These are phyloP conservation scores for Callinectes sapidus DNA, from an alignment of 2,888 invertebrate genomes.

Conservation along the genomic window DNA sequence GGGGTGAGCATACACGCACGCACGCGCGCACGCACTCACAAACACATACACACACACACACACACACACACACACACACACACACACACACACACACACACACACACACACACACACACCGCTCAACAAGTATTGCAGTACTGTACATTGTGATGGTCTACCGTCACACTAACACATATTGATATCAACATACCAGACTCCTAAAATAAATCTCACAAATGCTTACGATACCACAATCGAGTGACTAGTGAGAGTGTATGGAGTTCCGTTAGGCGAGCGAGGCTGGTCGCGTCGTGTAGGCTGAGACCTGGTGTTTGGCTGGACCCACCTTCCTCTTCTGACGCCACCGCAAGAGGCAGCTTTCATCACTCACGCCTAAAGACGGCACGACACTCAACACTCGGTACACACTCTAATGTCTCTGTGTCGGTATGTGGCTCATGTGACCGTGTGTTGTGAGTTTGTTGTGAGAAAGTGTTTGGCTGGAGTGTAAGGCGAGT, in stretches of 20 bases:
- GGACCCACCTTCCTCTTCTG: not conserved
- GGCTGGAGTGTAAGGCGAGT: not conserved
- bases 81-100: constrained; percentile 39
- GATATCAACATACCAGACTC: not conserved
- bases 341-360: not conserved
- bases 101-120: constrained; percentile 42
- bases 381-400: constrained; percentile 17
- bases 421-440: not conserved
- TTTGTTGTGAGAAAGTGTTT: not conserved
- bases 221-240: not conserved
- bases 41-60: constrained; percentile 37
- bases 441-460: not conserved
- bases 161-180: constrained; percentile 5
- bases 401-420: not conserved
- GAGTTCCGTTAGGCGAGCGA: not conserved
- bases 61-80: constrained; percentile 38
- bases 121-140: not conserved
- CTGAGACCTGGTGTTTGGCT: not conserved
- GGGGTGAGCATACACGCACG: no score
- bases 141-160: constrained; percentile 21
- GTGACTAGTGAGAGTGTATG: not conserved
- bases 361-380: not conserved
- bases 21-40: constrained; percentile 35
- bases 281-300: not conserved
- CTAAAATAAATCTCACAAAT: not conserved